Evolutionary conservation across 1,140 invertebrate genomes (phyloP), one percentile per base, ranked within the genome.

Genomic region (Pachypsylla venusta): DNA sequence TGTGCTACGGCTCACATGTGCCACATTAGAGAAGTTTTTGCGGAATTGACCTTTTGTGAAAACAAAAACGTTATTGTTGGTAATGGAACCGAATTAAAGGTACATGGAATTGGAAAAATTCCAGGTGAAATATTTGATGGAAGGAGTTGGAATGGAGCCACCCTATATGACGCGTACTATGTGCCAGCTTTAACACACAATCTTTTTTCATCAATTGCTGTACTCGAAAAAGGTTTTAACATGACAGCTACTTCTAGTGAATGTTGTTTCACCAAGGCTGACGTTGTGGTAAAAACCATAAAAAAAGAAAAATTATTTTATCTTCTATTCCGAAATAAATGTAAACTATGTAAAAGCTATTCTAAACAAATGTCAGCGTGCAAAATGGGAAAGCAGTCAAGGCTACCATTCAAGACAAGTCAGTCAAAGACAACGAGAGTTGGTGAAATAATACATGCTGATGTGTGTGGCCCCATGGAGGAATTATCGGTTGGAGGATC

Each of bases 331-430:
- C 7, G 30, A 35, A 7, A 35, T 35, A 35, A 35, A 35, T 35
- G 7, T 35, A 35, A 35, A 35, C n/a, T 35, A 35, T n/a, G 30
- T 35, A 10, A 35, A 35, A 35, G n/a, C 30, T 35, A 35, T 35
- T 35, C 30, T 35, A n/a, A 35, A 35, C 7, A 35, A 35, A 10
- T 10, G 30, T 35, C 7, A 35, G 30, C 30, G n/a, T 35, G 30
- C n/a, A 35, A 35, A n/a, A 14, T 53, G 12, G 70, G 71, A 26
- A 74, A 73, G 62, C 67, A 68, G 35, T 66, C 70, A 58, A 14
- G 69, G 28, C 58, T 62, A 22, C 60, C 66, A 0, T 73, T 71
- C 61, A 25, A 56, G 55, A 61, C 24, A n/a, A 63, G 66, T 55
- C 62, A 68, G 28, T 56, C 57, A 0, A 64, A 24, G 48, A 63